Conservation (phyloP, 2,888 invertebrate genomes). For the Candidula unifasciata region DNA sequence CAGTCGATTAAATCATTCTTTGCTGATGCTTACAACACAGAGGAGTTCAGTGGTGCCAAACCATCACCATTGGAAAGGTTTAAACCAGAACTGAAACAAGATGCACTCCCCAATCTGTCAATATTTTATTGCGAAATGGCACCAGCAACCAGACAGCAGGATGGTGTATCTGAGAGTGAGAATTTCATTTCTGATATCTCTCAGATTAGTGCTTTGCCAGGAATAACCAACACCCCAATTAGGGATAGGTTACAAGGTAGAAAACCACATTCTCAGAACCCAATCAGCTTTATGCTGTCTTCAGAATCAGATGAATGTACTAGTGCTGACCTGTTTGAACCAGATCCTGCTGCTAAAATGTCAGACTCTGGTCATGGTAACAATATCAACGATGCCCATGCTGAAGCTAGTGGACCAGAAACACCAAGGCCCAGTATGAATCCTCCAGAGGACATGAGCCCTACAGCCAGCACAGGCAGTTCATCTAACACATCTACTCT, state of each 20-base stretch:
- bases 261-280: neutral
- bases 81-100: conserved; percentile 26
- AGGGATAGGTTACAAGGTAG: neutral
- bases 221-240: neutral
- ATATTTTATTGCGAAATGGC: conserved; percentile 23
- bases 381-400: neutral
- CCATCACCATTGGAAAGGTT: conserved; percentile 3
- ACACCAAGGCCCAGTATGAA: neutral
- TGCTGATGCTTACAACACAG: conserved; percentile 17
- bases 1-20: conserved; percentile 32
- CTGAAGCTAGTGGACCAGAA: neutral
- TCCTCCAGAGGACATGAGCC: neutral
- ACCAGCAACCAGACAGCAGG: neutral
- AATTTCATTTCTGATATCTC: neutral
- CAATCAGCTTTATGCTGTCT: conserved; percentile 19
- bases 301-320: conserved; percentile 47
- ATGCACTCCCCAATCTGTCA: conserved; percentile 39
- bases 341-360: conserved; percentile 4
- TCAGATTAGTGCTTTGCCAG: neutral
- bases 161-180: neutral
- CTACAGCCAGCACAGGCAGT: conserved; percentile 9
- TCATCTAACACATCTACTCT: conserved; percentile 13
- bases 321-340: conserved; percentile 51
- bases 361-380: neutral
- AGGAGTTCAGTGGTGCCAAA: conserved; percentile 3